phyloP scores from a whole-genome alignment of 2,797 vertebrate genomes.

The Lerista edwardsae region DNA sequence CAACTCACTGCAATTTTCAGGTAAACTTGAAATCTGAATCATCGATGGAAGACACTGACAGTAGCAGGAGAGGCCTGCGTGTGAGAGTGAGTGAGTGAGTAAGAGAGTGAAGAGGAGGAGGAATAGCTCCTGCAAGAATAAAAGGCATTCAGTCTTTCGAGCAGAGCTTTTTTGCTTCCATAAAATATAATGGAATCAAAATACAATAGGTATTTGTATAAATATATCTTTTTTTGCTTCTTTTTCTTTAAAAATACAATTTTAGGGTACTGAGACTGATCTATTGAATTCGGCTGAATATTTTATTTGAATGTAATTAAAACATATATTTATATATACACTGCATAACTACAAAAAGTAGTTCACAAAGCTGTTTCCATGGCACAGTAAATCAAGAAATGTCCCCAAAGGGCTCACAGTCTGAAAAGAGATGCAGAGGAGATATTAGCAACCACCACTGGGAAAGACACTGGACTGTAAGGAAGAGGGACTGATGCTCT shows the following conservation, averaged over 20 bases:
- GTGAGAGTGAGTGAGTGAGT: too few relatives aligned
- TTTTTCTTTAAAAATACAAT: neutral
- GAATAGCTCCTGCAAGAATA: constrained; percentile 51
- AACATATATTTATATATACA: too few relatives aligned
- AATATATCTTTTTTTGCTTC: neutral
- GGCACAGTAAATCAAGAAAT: too few relatives aligned
- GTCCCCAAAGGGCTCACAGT: too few relatives aligned
- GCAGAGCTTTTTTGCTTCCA: constrained; percentile 35
- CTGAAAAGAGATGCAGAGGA: too few relatives aligned
- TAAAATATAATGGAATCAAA: neutral
- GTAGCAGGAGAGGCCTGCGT: constrained; percentile 23
- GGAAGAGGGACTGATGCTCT: too few relatives aligned
- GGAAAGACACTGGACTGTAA: too few relatives aligned
- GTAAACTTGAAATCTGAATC: constrained; percentile 44
- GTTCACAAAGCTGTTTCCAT: too few relatives aligned
- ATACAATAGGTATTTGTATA: neutral
- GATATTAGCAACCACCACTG: too few relatives aligned
- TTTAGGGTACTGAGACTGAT: constrained; percentile 14
- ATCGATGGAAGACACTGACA: constrained; percentile 8
- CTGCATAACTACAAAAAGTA: too few relatives aligned
- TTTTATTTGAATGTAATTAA: neutral
- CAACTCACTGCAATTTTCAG: constrained; percentile 18
- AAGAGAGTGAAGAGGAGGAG: constrained; percentile 46
- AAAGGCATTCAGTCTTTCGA: constrained; percentile 38
- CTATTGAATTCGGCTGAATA: fast-evolving